Percentiles rank a stretch among this genome's conserved stretches.
Conservation (phyloP, 2,113 vertebrate species). For the Eidolon helvum region DNA sequence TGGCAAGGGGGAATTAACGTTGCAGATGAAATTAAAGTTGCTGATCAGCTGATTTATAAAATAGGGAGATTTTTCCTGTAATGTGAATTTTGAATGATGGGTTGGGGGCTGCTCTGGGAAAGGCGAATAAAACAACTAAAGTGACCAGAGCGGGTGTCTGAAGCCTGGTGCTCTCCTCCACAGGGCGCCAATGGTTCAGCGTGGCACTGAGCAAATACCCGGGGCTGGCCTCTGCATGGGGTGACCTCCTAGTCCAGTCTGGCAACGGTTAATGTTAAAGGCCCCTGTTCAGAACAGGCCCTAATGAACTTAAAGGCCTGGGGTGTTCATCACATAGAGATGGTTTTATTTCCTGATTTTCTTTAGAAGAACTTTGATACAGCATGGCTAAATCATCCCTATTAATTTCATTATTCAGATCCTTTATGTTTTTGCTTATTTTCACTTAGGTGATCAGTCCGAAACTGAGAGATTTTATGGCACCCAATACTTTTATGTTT, state of each 20-base stretch:
- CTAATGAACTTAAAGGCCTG: background rate
- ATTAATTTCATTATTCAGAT: background rate
- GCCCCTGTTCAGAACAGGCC: background rate
- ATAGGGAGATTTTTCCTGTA: background rate
- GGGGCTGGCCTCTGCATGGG: accelerated
- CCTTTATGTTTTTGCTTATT: background rate
- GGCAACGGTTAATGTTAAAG: background rate
- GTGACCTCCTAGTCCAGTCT: background rate
- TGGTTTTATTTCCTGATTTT: conserved; percentile 20
- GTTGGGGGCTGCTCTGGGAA: background rate
- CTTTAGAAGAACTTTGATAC: background rate
- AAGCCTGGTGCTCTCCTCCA: background rate
- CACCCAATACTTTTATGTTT: background rate
- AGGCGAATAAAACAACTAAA: background rate
- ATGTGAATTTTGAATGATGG: background rate
- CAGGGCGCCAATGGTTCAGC: background rate
- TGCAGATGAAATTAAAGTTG: background rate
- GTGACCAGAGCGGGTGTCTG: background rate
- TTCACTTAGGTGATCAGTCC: background rate
- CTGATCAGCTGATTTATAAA: background rate
- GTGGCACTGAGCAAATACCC: background rate
- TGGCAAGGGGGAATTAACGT: accelerated
- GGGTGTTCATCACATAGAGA: background rate
- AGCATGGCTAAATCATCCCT: background rate
- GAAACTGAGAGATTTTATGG: background rate